Evolutionary conservation across 2,888 invertebrate genomes (phyloP), one percentile per base, ranked within the genome.

Genomic region (Papilio gigon): DNA sequence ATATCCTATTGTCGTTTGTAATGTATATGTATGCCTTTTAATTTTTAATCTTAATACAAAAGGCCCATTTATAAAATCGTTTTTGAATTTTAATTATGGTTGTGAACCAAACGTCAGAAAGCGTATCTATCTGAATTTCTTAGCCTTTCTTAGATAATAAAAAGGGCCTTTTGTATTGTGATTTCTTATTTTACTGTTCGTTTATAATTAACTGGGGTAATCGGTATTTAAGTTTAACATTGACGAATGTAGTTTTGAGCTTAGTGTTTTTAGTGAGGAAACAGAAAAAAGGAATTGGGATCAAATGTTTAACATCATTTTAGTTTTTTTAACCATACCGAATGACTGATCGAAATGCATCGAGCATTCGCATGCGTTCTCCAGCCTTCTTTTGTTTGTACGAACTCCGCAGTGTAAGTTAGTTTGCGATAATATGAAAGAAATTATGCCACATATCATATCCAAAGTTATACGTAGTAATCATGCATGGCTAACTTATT

Each of bases 311-410:
- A 33, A 40, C 20, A 40, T 25, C 3, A 35, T 20, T 22, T 80
- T 76, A 80, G 77, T 78, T 77, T 77, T 35, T 37, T 12, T 12
- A 37, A 12, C 12, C 11, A 12, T 37, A 37, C 3, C 37, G 3
- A 14, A 37, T 1, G 14, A 42, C 17, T 42, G 42, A 6, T 17
- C 8, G 42, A 42, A 17, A 8, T 8, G 14, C 40, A 17, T 42
- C 42, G 1, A 5, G 4, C 42, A 5, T 17, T 17, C 17, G 6
- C 42, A n/a, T n/a, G n/a, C n/a, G n/a, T 40, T 40, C 0, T 40
- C 40, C n/a, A 40, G 40, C 5, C 40, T n/a, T 6, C 2, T n/a
- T 6, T 40, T 6, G 2, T 40, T 5, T 17, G 0, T 40, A n/a
- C n/a, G 40, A 40, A 40, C 6, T 40, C 40, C n/a, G 5, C 5